These are phyloP conservation scores for Cephus sareptanus DNA, from an alignment of 2,888 invertebrate species.

Conservation along the genomic window DNA sequence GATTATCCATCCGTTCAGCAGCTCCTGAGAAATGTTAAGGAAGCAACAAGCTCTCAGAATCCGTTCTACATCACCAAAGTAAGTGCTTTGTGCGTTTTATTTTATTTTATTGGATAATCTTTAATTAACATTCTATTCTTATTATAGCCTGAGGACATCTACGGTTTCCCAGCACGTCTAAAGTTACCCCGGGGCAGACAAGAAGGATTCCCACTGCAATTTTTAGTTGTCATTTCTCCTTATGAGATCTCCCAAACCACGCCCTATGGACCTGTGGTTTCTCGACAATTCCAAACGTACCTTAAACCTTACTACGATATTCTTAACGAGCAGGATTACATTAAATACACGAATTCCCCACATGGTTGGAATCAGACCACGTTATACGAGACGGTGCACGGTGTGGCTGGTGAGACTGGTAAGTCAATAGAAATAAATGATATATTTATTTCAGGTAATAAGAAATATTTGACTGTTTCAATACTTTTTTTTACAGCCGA, in stretches of 20 bases:
- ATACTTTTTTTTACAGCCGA: background rate
- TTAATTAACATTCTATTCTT: background rate
- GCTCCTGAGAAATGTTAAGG: constrained; percentile 73
- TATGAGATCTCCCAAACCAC: constrained; percentile 63
- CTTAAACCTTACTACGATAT: constrained; percentile 22
- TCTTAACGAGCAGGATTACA: background rate
- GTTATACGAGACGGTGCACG: background rate
- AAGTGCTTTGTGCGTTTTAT: constrained; percentile 6
- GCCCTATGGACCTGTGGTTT: constrained; percentile 68
- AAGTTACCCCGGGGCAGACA: constrained; percentile 74
- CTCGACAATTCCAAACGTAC: constrained; percentile 52
- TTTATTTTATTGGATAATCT: background rate
- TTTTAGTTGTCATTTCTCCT: constrained; percentile 72
- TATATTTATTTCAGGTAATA: background rate
- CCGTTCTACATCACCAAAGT: constrained; percentile 61
- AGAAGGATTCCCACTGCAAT: constrained; percentile 73
- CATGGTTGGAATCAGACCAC: background rate
- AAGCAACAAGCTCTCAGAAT: constrained; percentile 65
- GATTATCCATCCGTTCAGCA: constrained; percentile 72
- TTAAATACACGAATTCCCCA: background rate
- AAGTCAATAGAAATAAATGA: background rate
- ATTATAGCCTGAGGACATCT: constrained; percentile 66
- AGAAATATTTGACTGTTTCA: background rate
- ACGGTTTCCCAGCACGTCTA: constrained; percentile 73
- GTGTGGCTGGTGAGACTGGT: background rate